phyloP scores from a whole-genome alignment of 2,113 vertebrate species.

The Tympanuchus pallidicinctus region DNA sequence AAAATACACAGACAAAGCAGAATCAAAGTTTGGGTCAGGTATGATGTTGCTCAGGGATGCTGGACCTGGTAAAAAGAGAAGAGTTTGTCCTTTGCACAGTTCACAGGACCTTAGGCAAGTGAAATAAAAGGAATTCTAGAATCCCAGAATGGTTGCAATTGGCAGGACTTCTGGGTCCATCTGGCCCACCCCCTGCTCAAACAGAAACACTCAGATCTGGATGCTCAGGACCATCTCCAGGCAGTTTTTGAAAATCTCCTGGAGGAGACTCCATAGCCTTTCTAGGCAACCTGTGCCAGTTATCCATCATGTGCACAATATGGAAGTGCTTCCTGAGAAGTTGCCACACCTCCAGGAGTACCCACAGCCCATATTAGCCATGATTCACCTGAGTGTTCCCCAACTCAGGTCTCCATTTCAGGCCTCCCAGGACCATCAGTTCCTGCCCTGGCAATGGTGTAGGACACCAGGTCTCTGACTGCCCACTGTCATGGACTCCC shows the following conservation, averaged over 20 bases:
- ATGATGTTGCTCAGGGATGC: neutral
- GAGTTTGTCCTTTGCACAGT: neutral
- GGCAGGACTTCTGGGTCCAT: neutral
- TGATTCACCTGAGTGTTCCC: neutral
- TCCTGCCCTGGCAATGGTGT: neutral
- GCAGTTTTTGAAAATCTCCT: neutral
- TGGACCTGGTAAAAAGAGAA: neutral
- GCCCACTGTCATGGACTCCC: neutral
- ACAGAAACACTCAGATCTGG: neutral
- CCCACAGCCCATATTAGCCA: neutral
- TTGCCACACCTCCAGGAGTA: neutral
- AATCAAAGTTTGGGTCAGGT: neutral
- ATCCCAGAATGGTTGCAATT: neutral
- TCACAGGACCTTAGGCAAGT: neutral
- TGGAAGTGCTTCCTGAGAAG: neutral
- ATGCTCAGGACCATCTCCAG: neutral
- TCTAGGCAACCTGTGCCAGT: neutral
- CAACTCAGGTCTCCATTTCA: neutral
- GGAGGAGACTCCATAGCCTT: neutral
- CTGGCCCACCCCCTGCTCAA: neutral
- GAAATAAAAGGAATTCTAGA: neutral
- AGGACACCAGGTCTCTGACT: neutral
- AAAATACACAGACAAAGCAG: neutral
- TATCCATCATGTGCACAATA: neutral
- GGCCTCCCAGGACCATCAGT: neutral